Conservation (phyloP, 1,140 invertebrate genomes). For the Lucilia sericata region DNA sequence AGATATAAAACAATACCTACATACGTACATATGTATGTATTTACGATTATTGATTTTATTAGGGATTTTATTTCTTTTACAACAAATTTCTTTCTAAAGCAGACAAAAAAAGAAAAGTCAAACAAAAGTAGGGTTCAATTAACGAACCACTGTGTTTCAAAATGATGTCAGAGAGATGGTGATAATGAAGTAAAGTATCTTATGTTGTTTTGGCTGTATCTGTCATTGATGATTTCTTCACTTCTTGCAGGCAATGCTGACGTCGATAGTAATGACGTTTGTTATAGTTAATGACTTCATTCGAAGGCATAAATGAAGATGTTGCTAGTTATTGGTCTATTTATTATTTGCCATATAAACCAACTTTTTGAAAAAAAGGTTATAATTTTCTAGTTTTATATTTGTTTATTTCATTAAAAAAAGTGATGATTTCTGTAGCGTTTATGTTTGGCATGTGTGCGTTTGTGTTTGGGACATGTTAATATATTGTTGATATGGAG, state of each 20-base stretch:
- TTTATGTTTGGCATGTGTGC: too few relatives aligned
- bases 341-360: neutral
- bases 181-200: neutral
- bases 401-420: neutral
- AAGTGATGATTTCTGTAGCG: neutral
- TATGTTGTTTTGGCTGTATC: too few relatives aligned
- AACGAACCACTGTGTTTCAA: neutral
- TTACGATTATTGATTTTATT: neutral
- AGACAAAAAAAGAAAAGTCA: too few relatives aligned
- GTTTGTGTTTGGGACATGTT: too few relatives aligned
- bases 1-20: neutral
- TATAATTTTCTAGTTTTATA: neutral
- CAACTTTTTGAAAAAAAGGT: neutral
- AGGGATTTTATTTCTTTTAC: too few relatives aligned
- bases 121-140: neutral
- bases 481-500: neutral
- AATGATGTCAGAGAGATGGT: neutral
- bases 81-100: neutral
- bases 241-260: too few relatives aligned
- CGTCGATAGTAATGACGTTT: neutral
- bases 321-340: neutral
- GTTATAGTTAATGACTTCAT: neutral
- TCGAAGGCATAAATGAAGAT: neutral
- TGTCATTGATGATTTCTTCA: too few relatives aligned
- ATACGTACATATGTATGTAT: neutral